Conservation (phyloP, 2,797 vertebrate genomes). For the Siniperca scherzeri region DNA sequence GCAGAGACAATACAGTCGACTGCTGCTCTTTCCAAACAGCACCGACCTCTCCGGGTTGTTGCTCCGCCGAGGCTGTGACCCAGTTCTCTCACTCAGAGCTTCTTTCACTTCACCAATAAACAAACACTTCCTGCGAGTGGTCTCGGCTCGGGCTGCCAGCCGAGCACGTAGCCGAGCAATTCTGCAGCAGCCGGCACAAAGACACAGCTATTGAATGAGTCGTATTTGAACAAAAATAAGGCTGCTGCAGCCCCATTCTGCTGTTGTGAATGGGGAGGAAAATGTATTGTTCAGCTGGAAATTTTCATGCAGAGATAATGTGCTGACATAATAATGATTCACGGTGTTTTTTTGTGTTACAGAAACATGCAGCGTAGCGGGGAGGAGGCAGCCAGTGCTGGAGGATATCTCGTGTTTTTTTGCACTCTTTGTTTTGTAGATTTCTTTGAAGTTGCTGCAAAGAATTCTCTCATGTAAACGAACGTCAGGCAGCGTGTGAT, state of each 20-base stretch:
- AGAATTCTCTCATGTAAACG: slow-evolving; percentile 1
- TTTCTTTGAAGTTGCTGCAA: slow-evolving; percentile 18
- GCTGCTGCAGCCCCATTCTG: slow-evolving; percentile 7
- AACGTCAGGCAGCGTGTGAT: slow-evolving; percentile 3
- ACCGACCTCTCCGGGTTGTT: slow-evolving; percentile 23
- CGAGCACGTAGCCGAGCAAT: slow-evolving; percentile 7
- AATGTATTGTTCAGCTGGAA: slow-evolving; percentile 47
- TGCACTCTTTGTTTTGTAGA: slow-evolving; percentile 8
- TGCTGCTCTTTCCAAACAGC: slow-evolving; percentile 9
- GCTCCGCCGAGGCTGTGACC: slow-evolving; percentile 40
- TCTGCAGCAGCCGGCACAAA: slow-evolving; percentile 16
- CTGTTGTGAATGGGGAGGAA: not conserved
- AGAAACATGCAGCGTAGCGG: slow-evolving; percentile 3
- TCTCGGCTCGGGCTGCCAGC: slow-evolving; percentile 26
- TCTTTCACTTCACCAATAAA: slow-evolving; percentile 39
- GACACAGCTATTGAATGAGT: slow-evolving; percentile 5
- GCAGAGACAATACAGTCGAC: not conserved
- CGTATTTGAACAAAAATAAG: slow-evolving; percentile 17
- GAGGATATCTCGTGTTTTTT: not conserved
- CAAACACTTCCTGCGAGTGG: slow-evolving; percentile 18
- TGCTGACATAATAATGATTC: slow-evolving; percentile 56
- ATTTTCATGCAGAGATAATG: slow-evolving; percentile 53
- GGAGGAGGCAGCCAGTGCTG: slow-evolving; percentile 2
- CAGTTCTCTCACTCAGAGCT: slow-evolving; percentile 51
- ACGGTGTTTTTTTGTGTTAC: slow-evolving; percentile 36